Conservation (phyloP, 2,113 vertebrate genomes). For the Lophochroa leadbeateri region DNA sequence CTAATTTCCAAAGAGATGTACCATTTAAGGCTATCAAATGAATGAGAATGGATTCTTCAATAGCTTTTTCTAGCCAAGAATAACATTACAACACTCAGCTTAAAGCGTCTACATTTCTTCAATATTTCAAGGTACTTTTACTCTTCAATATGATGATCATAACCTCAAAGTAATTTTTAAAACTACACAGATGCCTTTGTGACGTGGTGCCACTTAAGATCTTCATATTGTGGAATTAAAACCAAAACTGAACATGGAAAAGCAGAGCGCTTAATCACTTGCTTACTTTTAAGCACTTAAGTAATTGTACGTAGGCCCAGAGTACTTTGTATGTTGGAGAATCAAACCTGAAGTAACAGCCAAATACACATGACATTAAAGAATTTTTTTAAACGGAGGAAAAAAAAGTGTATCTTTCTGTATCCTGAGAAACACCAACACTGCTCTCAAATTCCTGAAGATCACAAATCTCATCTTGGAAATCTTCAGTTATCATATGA, state of each 20-base stretch:
- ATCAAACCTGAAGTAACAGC: not conserved
- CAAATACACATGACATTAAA: not conserved
- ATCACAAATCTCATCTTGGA: not conserved
- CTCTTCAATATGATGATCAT: not conserved
- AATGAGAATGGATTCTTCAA: not conserved
- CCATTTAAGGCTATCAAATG: not conserved
- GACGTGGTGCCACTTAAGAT: not conserved
- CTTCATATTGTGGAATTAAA: not conserved
- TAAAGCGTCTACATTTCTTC: not conserved
- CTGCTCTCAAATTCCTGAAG: not conserved
- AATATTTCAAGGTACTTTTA: not conserved
- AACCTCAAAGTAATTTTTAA: not conserved
- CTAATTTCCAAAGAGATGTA: not conserved
- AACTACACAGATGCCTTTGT: not conserved
- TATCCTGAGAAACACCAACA: not conserved
- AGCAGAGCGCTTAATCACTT: not conserved
- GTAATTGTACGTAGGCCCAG: not conserved
- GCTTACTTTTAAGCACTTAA: not conserved
- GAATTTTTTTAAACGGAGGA: not conserved
- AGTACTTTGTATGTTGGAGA: not conserved
- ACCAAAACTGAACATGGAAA: not conserved
- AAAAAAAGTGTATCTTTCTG: not conserved
- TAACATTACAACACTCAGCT: not conserved
- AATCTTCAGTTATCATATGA: not conserved
- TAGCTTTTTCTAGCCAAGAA: not conserved